phyloP scores from a whole-genome alignment of 1,140 invertebrate species.

The Hestina assimilis region DNA sequence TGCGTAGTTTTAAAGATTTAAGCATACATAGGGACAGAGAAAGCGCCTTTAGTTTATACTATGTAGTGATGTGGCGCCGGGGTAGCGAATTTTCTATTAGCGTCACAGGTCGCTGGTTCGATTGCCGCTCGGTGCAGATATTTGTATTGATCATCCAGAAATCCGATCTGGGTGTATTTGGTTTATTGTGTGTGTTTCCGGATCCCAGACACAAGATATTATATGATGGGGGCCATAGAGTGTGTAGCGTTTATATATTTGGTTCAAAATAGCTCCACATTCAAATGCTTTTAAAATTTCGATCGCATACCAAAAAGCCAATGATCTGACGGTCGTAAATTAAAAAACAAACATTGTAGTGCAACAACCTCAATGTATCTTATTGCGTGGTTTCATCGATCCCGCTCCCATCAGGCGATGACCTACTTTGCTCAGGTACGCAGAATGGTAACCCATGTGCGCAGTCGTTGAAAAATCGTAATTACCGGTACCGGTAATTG shows the following conservation, averaged over 20 bases:
- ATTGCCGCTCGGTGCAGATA: too few species aligned
- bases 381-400: slow-evolving; percentile 27
- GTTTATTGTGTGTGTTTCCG: background rate
- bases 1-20: too few species aligned
- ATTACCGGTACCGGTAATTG: background rate
- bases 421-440: slow-evolving; percentile 23
- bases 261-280: background rate
- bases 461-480: background rate
- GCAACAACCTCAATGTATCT: slow-evolving; percentile 28
- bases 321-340: slow-evolving; percentile 18
- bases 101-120: too few species aligned
- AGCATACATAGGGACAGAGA: too few species aligned
- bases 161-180: too few species aligned
- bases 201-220: too few species aligned
- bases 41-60: too few species aligned
- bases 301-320: slow-evolving; percentile 21
- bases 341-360: slow-evolving; percentile 26
- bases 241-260: too few species aligned
- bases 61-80: too few species aligned
- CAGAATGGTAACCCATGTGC: slow-evolving; percentile 4
- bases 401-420: slow-evolving; percentile 24
- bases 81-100: too few species aligned
- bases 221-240: too few species aligned
- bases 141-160: too few species aligned
- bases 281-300: slow-evolving; percentile 23